These are phyloP conservation scores for Mystacides longicornis DNA, from an alignment of 2,888 invertebrate genomes.

Conservation along the genomic window DNA sequence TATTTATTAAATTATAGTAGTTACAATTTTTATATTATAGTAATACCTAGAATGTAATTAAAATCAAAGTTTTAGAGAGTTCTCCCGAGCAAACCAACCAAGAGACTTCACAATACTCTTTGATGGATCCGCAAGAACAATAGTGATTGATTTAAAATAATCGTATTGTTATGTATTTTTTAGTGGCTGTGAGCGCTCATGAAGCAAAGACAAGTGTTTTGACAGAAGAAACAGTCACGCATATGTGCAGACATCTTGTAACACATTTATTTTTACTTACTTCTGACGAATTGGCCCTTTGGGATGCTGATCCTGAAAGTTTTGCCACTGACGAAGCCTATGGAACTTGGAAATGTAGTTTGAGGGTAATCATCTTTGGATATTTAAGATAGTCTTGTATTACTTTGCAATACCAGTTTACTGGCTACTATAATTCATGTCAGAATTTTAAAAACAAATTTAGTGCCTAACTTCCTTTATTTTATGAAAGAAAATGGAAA, in stretches of 20 bases:
- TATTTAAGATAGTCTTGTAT: too few species aligned
- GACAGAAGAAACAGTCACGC: slow-evolving; percentile 63
- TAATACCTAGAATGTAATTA: too few species aligned
- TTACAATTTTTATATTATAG: too few species aligned
- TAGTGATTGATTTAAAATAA: background rate
- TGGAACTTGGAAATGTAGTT: slow-evolving; percentile 90
- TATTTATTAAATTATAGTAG: too few species aligned
- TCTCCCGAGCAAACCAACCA: too few species aligned
- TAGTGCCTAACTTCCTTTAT: too few species aligned
- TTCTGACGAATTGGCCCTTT: slow-evolving; percentile 72
- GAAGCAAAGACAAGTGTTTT: slow-evolving; percentile 72
- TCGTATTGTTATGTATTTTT: slow-evolving; percentile 21
- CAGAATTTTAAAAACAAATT: too few species aligned
- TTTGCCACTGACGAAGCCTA: slow-evolving; percentile 84
- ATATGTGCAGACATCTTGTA: slow-evolving; percentile 78
- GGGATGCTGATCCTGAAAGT: slow-evolving; percentile 88
- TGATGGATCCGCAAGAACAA: background rate
- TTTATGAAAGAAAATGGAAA: background rate
- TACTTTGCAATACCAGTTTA: too few species aligned
- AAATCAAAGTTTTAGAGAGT: too few species aligned
- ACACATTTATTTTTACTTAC: slow-evolving; percentile 83
- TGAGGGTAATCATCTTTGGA: slow-evolving; percentile 58
- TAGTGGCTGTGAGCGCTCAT: slow-evolving; percentile 53
- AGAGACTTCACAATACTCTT: too few species aligned
- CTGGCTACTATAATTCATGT: too few species aligned